Evolutionary conservation across 1,140 invertebrate genomes (phyloP).

Genomic region (Rhagoletis zephyria): DNA sequence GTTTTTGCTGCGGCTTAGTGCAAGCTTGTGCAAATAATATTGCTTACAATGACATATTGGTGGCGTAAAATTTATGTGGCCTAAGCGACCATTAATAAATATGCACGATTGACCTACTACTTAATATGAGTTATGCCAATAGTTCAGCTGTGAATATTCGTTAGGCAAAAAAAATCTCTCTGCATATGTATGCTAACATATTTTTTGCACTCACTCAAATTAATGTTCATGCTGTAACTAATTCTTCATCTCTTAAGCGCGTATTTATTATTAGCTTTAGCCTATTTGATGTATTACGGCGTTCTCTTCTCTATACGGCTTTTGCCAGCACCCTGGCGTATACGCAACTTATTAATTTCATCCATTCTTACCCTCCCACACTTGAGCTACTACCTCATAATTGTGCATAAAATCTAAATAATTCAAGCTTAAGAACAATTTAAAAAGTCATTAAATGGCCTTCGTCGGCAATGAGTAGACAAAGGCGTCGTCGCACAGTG

Average conservation of each 20-base stretch:
- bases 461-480: not conserved
- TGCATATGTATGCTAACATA: no score
- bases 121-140: not conserved
- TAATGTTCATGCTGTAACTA: not conserved
- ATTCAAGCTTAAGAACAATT: not conserved
- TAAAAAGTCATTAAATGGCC: slow-evolving; percentile 9
- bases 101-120: not conserved
- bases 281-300: not conserved
- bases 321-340: no score
- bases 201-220: no score
- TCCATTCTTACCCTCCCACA: not conserved
- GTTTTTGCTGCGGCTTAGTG: not conserved
- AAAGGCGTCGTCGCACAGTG: not conserved
- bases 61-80: not conserved
- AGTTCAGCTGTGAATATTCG: no score
- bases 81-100: not conserved
- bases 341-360: not conserved
- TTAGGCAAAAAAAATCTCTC: no score
- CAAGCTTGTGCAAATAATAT: not conserved
- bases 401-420: slow-evolving; percentile 1
- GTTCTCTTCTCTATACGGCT: no score
- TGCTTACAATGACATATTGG: not conserved
- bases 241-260: not conserved
- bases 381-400: not conserved
- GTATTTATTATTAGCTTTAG: not conserved